Base-by-base conservation (phyloP, 2,797 vertebrate genomes). In the Typhlichthys subterraneus region DNA sequence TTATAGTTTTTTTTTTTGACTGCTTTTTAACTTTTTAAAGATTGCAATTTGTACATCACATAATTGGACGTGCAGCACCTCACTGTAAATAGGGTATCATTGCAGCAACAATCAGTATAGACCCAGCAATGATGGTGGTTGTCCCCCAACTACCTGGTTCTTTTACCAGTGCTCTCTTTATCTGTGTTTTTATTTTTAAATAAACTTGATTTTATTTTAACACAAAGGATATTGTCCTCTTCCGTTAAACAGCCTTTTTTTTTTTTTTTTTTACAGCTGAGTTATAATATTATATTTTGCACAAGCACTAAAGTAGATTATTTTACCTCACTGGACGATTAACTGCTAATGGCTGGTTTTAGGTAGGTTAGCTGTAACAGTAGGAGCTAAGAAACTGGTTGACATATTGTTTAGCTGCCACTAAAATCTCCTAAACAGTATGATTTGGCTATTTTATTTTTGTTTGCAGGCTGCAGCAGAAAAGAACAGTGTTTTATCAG, bases 81-180 rank as follows among this genome's bases (percentile, higher is more conserved):
- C 91, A 92, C 81, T 94, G 94, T 95, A 94, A 93, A 94, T 95
- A 95, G 81, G 88, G 79, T 77, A 33, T 92, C 93, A 91, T 94
- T 94, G 94, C 95, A 95, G 88, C 90, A 94, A 93, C 94, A 96
- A 94, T 96, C 93, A 94, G 81, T 62, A 85, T 80, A 85, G 87
- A 90, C 92, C 88, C 92, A 90, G 70, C 79, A 56, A 70, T 79
- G 86, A 80, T 87, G 91, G 90, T 85, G 90, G 91, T 42, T 42
- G 38, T 92, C 90, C 88, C 54, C 90, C 84, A 83, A 54, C 73
- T 59, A 93, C 91, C 90, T 76, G 84, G 85, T 81, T 87, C 84
- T 79, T 61, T 78, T 71, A 72, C 74, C 74, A 80, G 76, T 81
- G 67, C 78, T 75, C 63, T 69, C 56, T 56, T 14, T 51, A 56